Evolutionary conservation across 2,888 invertebrate species (phyloP), one percentile per base, ranked within the genome.

Genomic region (Caenorhabditis sp.): DNA sequence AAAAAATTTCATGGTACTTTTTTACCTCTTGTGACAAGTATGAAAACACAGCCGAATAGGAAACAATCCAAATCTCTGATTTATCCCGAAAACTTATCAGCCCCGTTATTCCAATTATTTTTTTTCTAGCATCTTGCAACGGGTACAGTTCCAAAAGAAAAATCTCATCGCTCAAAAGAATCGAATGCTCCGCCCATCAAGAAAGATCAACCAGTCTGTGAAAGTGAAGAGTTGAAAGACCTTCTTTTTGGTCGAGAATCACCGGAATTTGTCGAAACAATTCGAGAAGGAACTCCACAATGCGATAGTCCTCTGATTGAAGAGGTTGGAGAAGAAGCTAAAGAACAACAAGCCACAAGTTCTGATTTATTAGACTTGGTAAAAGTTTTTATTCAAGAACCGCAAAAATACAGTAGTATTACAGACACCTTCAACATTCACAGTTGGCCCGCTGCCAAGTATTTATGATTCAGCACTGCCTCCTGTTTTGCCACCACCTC

Each of bases 161-260:
- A 68, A 53, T 12, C 49, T 19, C 31, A 31, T 31, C 31, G 31
- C 4, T 10, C 4, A 31, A 36, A 58, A 14, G 61, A 70, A 55
- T 51, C 58, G 31, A 31, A 10, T n/a, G n/a, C n/a, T 31, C 31
- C 31, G 3, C 51, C 69, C 54, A 51, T 58, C 58, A 23, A 67
- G 26, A 55, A 51, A 23, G 19, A 58, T 21, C 24, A 24, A 23
- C 27, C 55, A 53, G 8, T 4, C 10, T 53, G 23, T 53, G 53
- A 61, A 17, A 66, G 68, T 21, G 62, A 62, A n/a, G 69, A 71
- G 23, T 58, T 81, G 26, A 77, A 76, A 43, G 69, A 74, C 24
- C 62, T 74, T 50, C 57, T 81, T 4, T 81, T 81, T 54, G 81
- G 81, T 26, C 60, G 81, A 61, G 76, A 77, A 27, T 75, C 70